These are phyloP conservation scores for Puffinus mauretanicus DNA, from an alignment of 2,113 vertebrate species.

Conservation along the genomic window DNA sequence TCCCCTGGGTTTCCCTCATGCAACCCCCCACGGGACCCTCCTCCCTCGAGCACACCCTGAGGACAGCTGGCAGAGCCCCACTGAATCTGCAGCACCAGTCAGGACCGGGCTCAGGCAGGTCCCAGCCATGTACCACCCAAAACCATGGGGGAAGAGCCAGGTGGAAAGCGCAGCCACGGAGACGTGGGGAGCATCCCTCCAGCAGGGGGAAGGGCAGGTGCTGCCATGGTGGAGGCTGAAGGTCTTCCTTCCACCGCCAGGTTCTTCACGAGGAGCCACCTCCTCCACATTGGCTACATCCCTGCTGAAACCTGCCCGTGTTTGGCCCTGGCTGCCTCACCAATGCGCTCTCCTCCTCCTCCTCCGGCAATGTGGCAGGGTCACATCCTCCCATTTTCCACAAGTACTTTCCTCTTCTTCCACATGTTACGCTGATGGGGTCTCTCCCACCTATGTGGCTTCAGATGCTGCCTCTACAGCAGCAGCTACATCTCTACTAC, in stretches of 20 bases:
- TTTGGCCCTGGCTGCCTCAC: neutral
- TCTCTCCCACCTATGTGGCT: neutral
- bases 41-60: neutral
- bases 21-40: rapidly evolving
- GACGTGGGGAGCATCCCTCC: rapidly evolving
- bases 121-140: neutral
- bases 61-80: neutral
- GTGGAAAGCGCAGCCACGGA: neutral
- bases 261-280: neutral
- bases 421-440: neutral
- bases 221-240: neutral
- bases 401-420: neutral
- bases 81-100: neutral
- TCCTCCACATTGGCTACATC: neutral
- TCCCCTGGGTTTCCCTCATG: neutral
- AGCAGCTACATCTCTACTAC: neutral
- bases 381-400: neutral
- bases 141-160: neutral
- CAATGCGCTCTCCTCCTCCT: rapidly evolving
- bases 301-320: neutral
- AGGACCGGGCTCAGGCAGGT: neutral
- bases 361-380: neutral
- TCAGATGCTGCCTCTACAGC: neutral
- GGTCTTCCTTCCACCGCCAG: neutral
- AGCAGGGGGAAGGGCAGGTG: neutral